These are phyloP conservation scores for Euleptes europaea DNA, from an alignment of 2,113 vertebrate species.

Conservation along the genomic window DNA sequence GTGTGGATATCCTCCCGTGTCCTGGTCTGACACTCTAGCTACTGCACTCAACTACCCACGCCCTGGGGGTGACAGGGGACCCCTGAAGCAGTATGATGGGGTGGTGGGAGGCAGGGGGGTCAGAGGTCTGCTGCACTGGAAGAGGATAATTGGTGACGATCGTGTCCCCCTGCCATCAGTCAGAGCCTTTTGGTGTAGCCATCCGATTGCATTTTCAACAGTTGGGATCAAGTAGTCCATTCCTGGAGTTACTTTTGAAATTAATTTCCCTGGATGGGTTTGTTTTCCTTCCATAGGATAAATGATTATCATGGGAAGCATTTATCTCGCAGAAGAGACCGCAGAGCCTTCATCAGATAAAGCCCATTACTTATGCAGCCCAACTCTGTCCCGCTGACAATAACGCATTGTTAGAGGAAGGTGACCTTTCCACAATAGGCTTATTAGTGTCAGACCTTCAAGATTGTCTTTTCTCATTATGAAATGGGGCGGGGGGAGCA, in stretches of 20 bases:
- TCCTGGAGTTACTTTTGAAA: conserved; percentile 35
- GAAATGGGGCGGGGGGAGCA: conserved; percentile 38
- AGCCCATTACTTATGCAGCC: conserved; percentile 76
- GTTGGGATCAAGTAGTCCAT: neutral
- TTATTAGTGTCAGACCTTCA: conserved; percentile 75
- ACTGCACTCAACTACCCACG: too few relatives aligned
- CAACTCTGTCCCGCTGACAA: conserved; percentile 73
- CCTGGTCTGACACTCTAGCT: too few relatives aligned
- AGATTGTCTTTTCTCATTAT: conserved; percentile 63
- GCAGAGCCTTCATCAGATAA: conserved; percentile 69
- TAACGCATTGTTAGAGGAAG: conserved; percentile 75
- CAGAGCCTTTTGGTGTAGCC: too few relatives aligned
- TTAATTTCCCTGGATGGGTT: conserved; percentile 59
- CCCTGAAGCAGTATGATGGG: too few relatives aligned
- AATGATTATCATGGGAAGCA: conserved; percentile 54
- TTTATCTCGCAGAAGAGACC: conserved; percentile 61
- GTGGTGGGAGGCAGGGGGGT: too few relatives aligned
- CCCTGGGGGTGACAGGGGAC: too few relatives aligned
- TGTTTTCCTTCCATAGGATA: conserved; percentile 55
- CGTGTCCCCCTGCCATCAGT: too few relatives aligned
- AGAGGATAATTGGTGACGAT: too few relatives aligned
- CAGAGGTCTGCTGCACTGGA: too few relatives aligned
- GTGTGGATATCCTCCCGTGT: too few relatives aligned
- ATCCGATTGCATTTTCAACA: too few relatives aligned
- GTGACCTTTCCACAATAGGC: conserved; percentile 78